phyloP scores from a whole-genome alignment of 1,140 invertebrate species.

The Sipha flava region DNA sequence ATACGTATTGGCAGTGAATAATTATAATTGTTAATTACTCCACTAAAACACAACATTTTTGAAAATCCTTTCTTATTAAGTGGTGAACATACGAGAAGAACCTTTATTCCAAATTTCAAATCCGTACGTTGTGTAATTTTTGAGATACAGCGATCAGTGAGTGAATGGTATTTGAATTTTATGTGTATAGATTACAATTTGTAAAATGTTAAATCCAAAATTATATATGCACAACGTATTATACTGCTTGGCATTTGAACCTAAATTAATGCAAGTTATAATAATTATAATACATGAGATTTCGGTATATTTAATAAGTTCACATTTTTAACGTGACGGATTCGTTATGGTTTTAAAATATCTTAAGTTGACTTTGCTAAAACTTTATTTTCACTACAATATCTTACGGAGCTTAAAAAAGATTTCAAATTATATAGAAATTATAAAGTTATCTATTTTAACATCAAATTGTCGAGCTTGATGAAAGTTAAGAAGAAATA shows the following conservation, averaged over 20 bases:
- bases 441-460: neutral
- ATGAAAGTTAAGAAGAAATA: neutral
- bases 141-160: too few relatives aligned
- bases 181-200: neutral
- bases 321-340: neutral
- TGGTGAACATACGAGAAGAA: too few relatives aligned
- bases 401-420: neutral
- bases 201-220: neutral
- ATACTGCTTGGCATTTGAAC: neutral
- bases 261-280: neutral
- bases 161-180: too few relatives aligned
- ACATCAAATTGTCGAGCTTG: neutral
- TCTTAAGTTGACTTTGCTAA: neutral
- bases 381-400: neutral
- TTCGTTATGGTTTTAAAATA: neutral
- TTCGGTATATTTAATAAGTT: neutral
- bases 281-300: neutral
- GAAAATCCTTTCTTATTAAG: too few relatives aligned
- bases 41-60: too few relatives aligned
- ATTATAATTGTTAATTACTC: too few relatives aligned
- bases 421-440: neutral
- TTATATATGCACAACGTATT: neutral
- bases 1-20: too few relatives aligned
- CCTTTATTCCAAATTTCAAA: too few relatives aligned
- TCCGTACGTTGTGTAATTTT: too few relatives aligned